A percentile compares a stretch with the other conserved stretches of the same genome.
These are phyloP conservation scores for Gonatopus flavifemur DNA, from an alignment of 1,140 invertebrate species.

Conservation along the genomic window DNA sequence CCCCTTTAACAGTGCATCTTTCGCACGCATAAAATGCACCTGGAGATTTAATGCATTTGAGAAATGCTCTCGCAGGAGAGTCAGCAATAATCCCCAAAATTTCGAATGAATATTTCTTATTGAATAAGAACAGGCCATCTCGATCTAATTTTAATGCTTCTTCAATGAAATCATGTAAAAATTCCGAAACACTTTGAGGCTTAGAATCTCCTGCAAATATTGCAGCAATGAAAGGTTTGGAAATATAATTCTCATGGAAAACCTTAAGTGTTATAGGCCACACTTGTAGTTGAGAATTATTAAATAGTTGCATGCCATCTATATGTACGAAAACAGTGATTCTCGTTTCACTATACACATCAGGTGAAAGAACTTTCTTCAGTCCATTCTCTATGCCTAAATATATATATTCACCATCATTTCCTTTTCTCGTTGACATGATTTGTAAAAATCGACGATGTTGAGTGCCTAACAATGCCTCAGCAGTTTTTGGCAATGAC, in stretches of 20 bases:
- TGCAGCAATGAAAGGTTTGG: slow-evolving; percentile 20
- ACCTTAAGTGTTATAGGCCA: slow-evolving; percentile 20
- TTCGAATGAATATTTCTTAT: slow-evolving; percentile 2
- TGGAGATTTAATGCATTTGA: slow-evolving; percentile 14
- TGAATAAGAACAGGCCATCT: slow-evolving; percentile 11
- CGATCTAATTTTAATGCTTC: slow-evolving; percentile 16
- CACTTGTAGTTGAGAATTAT: slow-evolving; percentile 12
- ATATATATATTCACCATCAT: slow-evolving; percentile 18
- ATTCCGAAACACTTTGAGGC: slow-evolving; percentile 11
- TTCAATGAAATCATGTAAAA: slow-evolving; percentile 16
- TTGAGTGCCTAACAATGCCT: slow-evolving; percentile 11
- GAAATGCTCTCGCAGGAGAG: slow-evolving; percentile 10
- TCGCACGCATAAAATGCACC: slow-evolving; percentile 19
- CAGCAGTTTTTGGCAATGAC: slow-evolving; percentile 6
- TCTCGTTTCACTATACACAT: not conserved
- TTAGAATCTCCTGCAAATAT: slow-evolving; percentile 20
- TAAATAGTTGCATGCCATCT: slow-evolving; percentile 15
- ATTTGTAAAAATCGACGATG: not conserved
- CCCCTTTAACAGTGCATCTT: slow-evolving; percentile 16
- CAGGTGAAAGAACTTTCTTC: slow-evolving; percentile 11
- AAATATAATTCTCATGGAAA: slow-evolving; percentile 1
- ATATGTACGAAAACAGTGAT: slow-evolving; percentile 5
- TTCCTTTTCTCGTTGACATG: not conserved
- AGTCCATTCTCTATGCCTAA: slow-evolving; percentile 12
- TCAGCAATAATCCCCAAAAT: slow-evolving; percentile 22